Evolutionary conservation across 2,113 vertebrate genomes (phyloP).

Genomic region (Chaetorhynchus papuensis): DNA sequence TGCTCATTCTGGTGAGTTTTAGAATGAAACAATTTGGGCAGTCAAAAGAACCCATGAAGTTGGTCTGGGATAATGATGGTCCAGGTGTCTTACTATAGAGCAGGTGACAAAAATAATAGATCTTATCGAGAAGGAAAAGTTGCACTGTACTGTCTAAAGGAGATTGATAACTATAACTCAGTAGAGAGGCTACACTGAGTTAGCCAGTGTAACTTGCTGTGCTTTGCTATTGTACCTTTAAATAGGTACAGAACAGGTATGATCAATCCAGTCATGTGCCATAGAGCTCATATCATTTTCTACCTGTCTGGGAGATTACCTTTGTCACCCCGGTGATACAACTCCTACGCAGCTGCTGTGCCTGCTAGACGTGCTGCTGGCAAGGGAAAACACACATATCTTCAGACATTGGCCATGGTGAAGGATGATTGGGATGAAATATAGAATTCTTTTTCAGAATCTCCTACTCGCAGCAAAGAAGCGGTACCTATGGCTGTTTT

Average conservation of each 20-base stretch:
- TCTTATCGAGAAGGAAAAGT: background rate
- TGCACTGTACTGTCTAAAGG: background rate
- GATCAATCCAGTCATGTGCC: background rate
- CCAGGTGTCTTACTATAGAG: background rate
- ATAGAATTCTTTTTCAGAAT: slow-evolving; percentile 25
- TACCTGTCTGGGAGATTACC: background rate
- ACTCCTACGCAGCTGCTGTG: background rate
- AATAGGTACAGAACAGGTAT: background rate
- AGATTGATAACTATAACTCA: background rate
- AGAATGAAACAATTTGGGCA: background rate
- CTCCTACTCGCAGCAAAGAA: background rate
- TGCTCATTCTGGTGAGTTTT: background rate
- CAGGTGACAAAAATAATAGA: background rate
- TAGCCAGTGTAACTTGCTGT: background rate
- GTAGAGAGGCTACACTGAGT: background rate
- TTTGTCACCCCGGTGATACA: background rate
- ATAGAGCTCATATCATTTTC: background rate
- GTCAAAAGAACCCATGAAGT: background rate
- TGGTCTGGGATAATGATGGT: background rate
- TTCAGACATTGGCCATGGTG: background rate
- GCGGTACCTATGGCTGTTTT: background rate
- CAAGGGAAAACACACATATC: background rate
- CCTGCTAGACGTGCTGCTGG: background rate
- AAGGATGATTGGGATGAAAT: slow-evolving; percentile 2
- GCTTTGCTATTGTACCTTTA: background rate